Evolutionary conservation across 2,888 invertebrate genomes (phyloP).

Genomic region (Leucophenga maculata): DNA sequence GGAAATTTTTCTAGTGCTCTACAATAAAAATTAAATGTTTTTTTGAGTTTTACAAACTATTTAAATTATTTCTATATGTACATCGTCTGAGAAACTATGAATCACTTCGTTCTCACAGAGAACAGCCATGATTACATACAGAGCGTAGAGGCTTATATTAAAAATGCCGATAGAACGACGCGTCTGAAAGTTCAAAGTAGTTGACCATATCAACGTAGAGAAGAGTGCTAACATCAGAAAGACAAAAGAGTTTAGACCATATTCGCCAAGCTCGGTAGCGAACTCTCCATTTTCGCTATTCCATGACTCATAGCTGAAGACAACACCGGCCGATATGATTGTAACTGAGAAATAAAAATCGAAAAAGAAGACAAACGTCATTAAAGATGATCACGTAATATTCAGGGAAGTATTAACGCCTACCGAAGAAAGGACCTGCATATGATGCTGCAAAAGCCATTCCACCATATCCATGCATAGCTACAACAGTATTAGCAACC

Average conservation of each 20-base stretch:
- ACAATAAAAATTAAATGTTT: too few relatives aligned
- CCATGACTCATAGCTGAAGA: background rate
- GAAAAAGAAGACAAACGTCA: too few relatives aligned
- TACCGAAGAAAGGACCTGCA: conserved; percentile 4
- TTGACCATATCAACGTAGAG: background rate
- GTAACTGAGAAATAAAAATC: background rate
- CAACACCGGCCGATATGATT: background rate
- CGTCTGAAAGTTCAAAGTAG: background rate
- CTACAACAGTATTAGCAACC: background rate
- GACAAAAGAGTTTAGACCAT: background rate
- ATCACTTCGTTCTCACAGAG: conserved; percentile 16
- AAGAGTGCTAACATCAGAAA: background rate
- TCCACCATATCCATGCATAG: conserved; percentile 3
- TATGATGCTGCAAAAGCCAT: conserved; percentile 8
- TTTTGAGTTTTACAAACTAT: too few relatives aligned
- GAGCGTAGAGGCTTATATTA: background rate
- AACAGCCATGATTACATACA: background rate
- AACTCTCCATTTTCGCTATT: background rate
- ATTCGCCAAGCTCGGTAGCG: background rate
- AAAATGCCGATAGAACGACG: conserved; percentile 15
- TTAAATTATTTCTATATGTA: background rate
- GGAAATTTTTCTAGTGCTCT: too few relatives aligned
- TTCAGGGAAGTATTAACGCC: background rate
- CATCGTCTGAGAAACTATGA: background rate
- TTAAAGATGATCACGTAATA: background rate